A percentile compares a stretch with the other conserved stretches of the same genome.
Conservation (phyloP, 2,797 vertebrate species). For the Staurois parvus region DNA sequence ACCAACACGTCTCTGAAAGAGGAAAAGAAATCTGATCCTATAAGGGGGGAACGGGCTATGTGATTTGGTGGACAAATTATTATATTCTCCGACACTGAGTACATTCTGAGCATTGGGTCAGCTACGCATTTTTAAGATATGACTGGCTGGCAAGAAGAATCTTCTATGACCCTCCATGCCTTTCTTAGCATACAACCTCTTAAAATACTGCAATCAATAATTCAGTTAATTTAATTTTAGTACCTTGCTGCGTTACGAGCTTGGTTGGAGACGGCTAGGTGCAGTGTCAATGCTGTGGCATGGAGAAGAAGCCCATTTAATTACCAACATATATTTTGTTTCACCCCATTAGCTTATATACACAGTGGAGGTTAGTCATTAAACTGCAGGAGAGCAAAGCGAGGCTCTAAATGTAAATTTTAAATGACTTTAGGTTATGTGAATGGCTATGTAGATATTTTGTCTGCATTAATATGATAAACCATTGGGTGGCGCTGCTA, state of each 20-base stretch:
- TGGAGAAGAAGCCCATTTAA: not conserved
- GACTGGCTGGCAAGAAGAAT: not conserved
- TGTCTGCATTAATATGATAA: not conserved
- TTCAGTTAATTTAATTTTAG: not conserved
- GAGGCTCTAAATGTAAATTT: not conserved
- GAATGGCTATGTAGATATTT: not conserved
- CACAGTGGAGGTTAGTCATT: not conserved
- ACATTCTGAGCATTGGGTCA: not conserved
- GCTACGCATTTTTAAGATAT: not conserved
- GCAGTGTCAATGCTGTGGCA: not conserved
- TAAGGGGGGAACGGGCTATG: too few species aligned
- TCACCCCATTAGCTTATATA: not conserved
- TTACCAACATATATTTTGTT: not conserved
- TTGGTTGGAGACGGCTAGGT: not conserved
- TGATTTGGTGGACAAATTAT: too few species aligned
- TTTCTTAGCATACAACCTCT: not conserved
- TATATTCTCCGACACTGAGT: too few species aligned
- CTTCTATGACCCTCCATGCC: not conserved
- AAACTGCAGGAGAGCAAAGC: not conserved
- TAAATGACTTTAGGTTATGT: not conserved
- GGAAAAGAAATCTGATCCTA: too few species aligned
- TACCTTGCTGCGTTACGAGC: not conserved
- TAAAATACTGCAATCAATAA: slow-evolving; percentile 1
- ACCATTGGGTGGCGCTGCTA: slow-evolving; percentile 13
- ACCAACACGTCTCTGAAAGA: too few species aligned